Evolutionary conservation across 2,113 vertebrate species (phyloP).

Genomic region (Amphiprion percula): DNA sequence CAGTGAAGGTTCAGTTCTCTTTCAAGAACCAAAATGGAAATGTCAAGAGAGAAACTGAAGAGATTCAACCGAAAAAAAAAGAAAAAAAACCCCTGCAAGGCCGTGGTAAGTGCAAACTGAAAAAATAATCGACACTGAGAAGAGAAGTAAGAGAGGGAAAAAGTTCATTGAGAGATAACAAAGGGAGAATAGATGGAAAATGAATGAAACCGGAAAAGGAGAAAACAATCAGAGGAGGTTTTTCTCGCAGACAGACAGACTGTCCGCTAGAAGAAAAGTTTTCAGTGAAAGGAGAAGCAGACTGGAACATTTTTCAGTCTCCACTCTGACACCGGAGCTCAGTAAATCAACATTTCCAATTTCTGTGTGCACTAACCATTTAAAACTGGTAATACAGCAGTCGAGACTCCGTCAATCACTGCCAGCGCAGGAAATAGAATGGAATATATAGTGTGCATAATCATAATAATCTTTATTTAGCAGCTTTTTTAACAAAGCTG

Average conservation of each 20-base stretch:
- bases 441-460: background rate
- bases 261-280: constrained; percentile 11
- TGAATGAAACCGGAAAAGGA: background rate
- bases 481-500: too few relatives aligned
- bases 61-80: constrained; percentile 8
- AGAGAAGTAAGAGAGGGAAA: background rate
- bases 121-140: constrained; percentile 23
- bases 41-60: constrained; percentile 16
- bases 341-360: constrained; percentile 58
- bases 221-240: constrained; percentile 4
- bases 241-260: background rate
- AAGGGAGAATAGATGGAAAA: background rate
- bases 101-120: background rate
- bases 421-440: background rate
- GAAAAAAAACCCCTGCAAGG: background rate
- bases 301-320: constrained; percentile 39
- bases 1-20: background rate
- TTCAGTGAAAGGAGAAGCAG: constrained; percentile 5
- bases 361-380: constrained; percentile 33
- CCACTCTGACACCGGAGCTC: constrained; percentile 22
- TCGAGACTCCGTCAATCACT: constrained; percentile 21
- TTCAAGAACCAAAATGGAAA: constrained; percentile 39
- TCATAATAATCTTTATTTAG: too few relatives aligned
- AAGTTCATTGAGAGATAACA: constrained; percentile 5
- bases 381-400: constrained; percentile 2